Percentiles rank a stretch among this genome's conserved stretches.
Evolutionary conservation across 2,888 invertebrate genomes (phyloP).

Genomic region (Eupithecia vulgata): DNA sequence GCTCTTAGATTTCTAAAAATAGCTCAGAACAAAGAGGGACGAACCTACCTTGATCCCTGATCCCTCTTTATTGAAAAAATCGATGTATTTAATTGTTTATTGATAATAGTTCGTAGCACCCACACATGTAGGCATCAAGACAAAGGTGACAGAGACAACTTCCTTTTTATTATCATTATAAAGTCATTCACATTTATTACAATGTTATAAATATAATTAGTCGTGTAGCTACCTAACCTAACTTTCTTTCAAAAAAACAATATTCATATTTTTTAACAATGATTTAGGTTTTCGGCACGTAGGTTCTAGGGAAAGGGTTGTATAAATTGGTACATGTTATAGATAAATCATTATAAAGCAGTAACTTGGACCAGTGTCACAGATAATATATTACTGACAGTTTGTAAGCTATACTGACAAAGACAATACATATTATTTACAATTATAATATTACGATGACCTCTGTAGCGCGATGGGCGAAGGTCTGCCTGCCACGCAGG

Average conservation of each 20-base stretch:
- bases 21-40: not conserved
- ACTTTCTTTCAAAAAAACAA: no score
- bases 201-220: no score
- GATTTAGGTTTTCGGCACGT: no score
- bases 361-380: not conserved
- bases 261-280: no score
- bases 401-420: no score
- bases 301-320: no score
- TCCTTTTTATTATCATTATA: not conserved
- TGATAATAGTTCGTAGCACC: constrained; percentile 2
- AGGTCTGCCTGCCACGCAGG: no score
- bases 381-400: no score
- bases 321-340: not conserved
- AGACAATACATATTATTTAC: no score
- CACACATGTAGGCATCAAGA: not conserved
- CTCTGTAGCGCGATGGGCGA: no score
- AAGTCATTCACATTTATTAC: not conserved
- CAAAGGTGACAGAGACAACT: not conserved
- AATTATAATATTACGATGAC: no score
- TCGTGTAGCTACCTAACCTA: no score
- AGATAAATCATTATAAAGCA: not conserved
- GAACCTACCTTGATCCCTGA: not conserved
- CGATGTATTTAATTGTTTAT: not conserved
- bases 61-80: not conserved
- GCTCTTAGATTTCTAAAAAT: not conserved